Percentiles rank a stretch among this genome's conserved stretches.
Conservation (phyloP, 2,797 vertebrate species). For the Pseudochirops cupreus region DNA sequence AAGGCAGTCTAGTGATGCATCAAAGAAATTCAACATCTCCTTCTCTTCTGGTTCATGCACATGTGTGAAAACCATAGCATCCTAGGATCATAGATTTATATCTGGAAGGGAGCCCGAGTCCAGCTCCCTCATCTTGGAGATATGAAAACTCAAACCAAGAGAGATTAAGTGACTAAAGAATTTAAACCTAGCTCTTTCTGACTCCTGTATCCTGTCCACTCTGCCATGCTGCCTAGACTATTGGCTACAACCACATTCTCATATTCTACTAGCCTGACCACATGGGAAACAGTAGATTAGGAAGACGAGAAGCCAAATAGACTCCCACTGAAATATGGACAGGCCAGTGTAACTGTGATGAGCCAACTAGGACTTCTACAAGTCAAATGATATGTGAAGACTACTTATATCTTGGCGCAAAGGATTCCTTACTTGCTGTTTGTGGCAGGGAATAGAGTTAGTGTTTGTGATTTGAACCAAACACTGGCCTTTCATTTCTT, state of each 20-base stretch:
- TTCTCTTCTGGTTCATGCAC: constrained; percentile 16
- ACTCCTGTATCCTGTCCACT: not conserved
- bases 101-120: not conserved
- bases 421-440: not conserved
- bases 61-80: not conserved
- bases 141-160: not conserved
- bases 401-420: constrained; percentile 32
- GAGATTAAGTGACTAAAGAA: not conserved
- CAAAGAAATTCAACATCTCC: constrained; percentile 22
- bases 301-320: constrained; percentile 41
- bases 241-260: constrained; percentile 21
- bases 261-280: constrained; percentile 6
- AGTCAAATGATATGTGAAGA: constrained; percentile 52
- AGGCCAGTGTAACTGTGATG: constrained; percentile 59
- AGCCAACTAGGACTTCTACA: constrained; percentile 56
- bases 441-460: constrained; percentile 23
- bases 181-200: not conserved
- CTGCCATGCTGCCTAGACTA: not conserved
- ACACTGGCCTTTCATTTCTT: constrained; percentile 58
- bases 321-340: constrained; percentile 15
- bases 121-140: not conserved
- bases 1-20: not conserved
- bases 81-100: not conserved
- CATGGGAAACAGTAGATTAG: constrained; percentile 14
- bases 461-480: constrained; percentile 52